Conservation (phyloP, 2,888 invertebrate genomes). For the Steinernema carpocapsae region DNA sequence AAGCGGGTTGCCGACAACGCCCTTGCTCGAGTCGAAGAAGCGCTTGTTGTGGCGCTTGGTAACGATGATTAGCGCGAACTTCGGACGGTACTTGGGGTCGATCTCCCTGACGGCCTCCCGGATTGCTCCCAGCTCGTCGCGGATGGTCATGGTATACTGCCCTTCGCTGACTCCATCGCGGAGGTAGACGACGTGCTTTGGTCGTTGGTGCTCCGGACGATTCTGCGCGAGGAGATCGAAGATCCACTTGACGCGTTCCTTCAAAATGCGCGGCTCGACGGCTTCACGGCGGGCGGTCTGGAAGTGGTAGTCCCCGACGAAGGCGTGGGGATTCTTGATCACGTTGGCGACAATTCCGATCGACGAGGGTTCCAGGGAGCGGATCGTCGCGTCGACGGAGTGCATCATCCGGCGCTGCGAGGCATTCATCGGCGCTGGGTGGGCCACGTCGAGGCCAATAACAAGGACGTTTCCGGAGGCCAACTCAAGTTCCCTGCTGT, state of each 20-base stretch:
- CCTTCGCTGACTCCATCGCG: conserved; percentile 51
- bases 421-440: background rate
- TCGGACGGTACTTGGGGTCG: conserved; percentile 44
- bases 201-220: conserved; percentile 38
- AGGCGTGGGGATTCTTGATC: conserved; percentile 35
- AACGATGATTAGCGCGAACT: conserved; percentile 54
- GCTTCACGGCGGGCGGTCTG: conserved; percentile 37
- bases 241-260: conserved; percentile 37
- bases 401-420: background rate
- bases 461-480: background rate
- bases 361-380: background rate
- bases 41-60: conserved; percentile 59
- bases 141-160: conserved; percentile 42
- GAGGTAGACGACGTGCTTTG: conserved; percentile 41
- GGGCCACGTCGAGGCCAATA: conserved; percentile 27
- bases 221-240: conserved; percentile 36
- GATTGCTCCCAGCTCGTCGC: background rate
- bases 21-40: conserved; percentile 39
- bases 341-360: conserved; percentile 41
- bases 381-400: background rate
- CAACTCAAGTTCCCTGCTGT: too few relatives aligned
- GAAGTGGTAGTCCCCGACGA: conserved; percentile 48
- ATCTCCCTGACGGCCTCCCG: conserved; percentile 9
- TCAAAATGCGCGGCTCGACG: conserved; percentile 12
- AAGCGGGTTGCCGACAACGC: conserved; percentile 41